Conservation (phyloP, 2,888 invertebrate species). For the Heliconius ismenius region DNA sequence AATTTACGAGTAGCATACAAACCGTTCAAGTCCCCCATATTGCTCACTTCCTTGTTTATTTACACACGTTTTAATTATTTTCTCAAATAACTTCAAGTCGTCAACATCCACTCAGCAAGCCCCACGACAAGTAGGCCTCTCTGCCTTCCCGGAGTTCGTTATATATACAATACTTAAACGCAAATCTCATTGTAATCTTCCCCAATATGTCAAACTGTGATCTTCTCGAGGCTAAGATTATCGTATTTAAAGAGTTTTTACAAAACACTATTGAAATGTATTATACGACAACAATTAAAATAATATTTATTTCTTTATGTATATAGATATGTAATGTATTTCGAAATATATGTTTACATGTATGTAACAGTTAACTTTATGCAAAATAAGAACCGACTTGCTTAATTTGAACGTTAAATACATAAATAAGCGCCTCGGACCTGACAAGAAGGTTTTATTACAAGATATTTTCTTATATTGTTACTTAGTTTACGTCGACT, state of each 20-base stretch:
- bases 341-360: too few relatives aligned
- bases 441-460: too few relatives aligned
- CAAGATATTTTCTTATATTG: too few relatives aligned
- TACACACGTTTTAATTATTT: neutral
- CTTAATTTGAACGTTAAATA: too few relatives aligned
- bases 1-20: neutral
- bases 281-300: neutral
- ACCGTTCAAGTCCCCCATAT: neutral
- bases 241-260: neutral
- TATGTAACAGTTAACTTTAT: too few relatives aligned
- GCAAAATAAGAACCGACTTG: too few relatives aligned
- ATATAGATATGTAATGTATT: too few relatives aligned
- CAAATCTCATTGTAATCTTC: neutral
- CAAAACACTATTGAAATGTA: neutral
- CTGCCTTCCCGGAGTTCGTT: neutral
- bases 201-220: neutral
- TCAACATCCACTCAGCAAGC: neutral
- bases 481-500: too few relatives aligned
- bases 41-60: neutral
- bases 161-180: neutral
- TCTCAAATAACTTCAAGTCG: neutral
- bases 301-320: too few relatives aligned
- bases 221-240: constrained; percentile 4
- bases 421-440: too few relatives aligned
- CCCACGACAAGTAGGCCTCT: neutral